Evolutionary conservation across 2,888 invertebrate genomes (phyloP).

Genomic region (Troilus luridus): DNA sequence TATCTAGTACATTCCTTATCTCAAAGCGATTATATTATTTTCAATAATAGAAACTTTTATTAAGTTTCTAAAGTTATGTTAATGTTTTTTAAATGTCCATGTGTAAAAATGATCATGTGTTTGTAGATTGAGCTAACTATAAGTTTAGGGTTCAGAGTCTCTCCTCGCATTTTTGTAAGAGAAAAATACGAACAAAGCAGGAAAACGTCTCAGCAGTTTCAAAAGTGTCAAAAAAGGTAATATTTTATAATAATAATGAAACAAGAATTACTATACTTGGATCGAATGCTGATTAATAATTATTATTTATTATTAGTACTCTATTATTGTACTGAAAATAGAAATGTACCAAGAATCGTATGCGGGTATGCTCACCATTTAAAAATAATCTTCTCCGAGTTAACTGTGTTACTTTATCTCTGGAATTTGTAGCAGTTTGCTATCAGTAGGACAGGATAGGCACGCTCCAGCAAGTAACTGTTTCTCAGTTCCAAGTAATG

Average conservation of each 20-base stretch:
- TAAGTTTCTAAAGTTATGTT: no score
- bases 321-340: background rate
- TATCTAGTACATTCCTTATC: no score
- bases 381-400: background rate
- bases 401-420: background rate
- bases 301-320: no score
- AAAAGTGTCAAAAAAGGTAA: background rate
- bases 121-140: background rate
- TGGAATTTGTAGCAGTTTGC: constrained; percentile 10
- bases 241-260: background rate
- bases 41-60: no score
- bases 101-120: background rate
- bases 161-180: background rate
- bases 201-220: background rate
- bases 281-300: no score
- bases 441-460: background rate
- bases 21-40: no score
- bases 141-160: background rate
- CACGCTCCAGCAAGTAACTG: background rate
- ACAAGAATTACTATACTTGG: background rate
- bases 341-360: background rate
- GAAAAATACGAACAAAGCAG: background rate
- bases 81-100: no score
- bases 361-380: background rate
- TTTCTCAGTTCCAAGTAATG: background rate